Evolutionary conservation across 2,797 vertebrate species (phyloP), one percentile per base, ranked within the genome.

Genomic region (Craterocephalus amniculus): DNA sequence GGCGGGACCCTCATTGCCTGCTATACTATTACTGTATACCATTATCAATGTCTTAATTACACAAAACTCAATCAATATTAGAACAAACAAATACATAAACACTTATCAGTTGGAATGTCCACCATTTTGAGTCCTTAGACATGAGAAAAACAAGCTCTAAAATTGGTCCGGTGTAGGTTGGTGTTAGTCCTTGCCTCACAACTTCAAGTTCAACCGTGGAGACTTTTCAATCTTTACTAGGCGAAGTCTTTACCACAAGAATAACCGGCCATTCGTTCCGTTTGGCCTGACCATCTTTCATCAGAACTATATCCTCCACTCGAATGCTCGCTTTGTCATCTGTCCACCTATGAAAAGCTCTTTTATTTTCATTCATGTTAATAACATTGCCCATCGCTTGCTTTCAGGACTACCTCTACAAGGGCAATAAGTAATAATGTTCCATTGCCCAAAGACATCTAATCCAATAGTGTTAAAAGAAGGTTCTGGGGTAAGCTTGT

Each of bases 381-480:
- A 67, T 20, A 72, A n/a, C 1, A 72, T 31, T 0, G 63, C 63
- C 63, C 58, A 77, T 16, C 63, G 24, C 14, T 72, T 72, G 20
- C 51, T 65, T 4, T 55, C 5, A 1, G 51, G 18, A 6, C 2
- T 2, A 3, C 63, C 34, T 20, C 51, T 51, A 6, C 26, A 9
- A 24, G 63, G 55, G 9, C 26, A 6, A 2, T 35, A 0, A 26
- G 12, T 22, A 22, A 55, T 26, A 29, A 18, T 13, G 9, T 24
- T 35, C 60, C 29, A 63, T 6, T 27, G 60, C 2, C 60, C 65
- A 54, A 75, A 69, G 1, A 63, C 26, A n/a, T 58, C 27, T 0
- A 68, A 10, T 0, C 72, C 72, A 4, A 74, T 59, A 27, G 13
- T 12, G 1, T 34, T 52, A 11, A 63, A 52, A 18, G 59, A 59